Percentiles rank a stretch among this genome's conserved stretches.
These are phyloP conservation scores for Fratercula arctica DNA, from an alignment of 2,797 vertebrate species.

Conservation along the genomic window DNA sequence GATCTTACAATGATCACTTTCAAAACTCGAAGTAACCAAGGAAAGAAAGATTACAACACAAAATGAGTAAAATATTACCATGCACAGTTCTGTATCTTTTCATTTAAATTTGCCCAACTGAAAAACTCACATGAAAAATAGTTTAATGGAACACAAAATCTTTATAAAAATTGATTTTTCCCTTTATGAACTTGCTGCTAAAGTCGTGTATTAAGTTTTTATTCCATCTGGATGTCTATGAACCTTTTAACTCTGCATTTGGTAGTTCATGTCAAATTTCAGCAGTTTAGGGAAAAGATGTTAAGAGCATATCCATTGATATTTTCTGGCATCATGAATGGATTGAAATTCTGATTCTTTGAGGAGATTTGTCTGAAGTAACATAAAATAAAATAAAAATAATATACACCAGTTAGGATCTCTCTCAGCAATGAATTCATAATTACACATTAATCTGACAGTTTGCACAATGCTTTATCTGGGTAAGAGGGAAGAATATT, in stretches of 20 bases:
- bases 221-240: neutral
- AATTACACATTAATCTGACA: neutral
- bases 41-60: no score
- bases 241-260: neutral
- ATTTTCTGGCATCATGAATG: neutral
- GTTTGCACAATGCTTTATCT: neutral
- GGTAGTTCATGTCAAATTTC: neutral
- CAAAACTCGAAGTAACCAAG: no score
- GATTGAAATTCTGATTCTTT: neutral
- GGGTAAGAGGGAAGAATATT: neutral
- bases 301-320: neutral
- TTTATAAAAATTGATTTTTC: neutral
- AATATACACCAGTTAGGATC: neutral
- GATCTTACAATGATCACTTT: no score
- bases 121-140: no score
- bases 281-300: neutral
- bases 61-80: no score
- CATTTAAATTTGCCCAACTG: no score
- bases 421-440: neutral
- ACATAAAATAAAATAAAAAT: neutral
- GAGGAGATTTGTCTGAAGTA: neutral
- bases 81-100: no score
- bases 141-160: neutral
- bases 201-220: neutral
- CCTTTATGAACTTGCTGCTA: neutral